These are phyloP conservation scores for Steinernema carpocapsae DNA, from an alignment of 2,888 invertebrate genomes.

Conservation along the genomic window DNA sequence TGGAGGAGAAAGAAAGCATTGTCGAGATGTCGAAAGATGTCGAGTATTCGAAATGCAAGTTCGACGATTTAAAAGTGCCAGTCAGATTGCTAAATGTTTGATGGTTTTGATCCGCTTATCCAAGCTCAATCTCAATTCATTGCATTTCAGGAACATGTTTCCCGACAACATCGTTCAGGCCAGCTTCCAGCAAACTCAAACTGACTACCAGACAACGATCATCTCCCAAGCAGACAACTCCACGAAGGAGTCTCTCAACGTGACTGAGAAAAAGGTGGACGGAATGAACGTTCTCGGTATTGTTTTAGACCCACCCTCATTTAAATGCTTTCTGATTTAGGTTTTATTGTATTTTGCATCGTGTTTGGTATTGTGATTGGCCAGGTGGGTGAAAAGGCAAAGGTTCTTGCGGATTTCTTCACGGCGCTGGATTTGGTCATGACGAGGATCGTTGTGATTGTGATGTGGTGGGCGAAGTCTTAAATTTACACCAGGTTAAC, in stretches of 20 bases:
- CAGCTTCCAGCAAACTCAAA: slow-evolving; percentile 73
- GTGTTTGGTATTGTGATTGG: slow-evolving; percentile 86
- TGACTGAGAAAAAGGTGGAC: slow-evolving; percentile 70
- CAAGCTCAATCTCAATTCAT: not conserved
- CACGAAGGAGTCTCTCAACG: slow-evolving; percentile 27
- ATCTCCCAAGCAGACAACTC: slow-evolving; percentile 36
- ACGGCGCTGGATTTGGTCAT: slow-evolving; percentile 85
- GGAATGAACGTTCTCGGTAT: slow-evolving; percentile 77
- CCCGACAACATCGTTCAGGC: slow-evolving; percentile 89
- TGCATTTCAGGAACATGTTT: slow-evolving; percentile 43
- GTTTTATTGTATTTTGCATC: slow-evolving; percentile 77
- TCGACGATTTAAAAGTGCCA: too few species aligned
- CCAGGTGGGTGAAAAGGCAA: slow-evolving; percentile 82
- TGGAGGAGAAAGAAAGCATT: too few species aligned
- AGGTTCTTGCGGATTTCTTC: slow-evolving; percentile 73
- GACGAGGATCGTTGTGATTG: slow-evolving; percentile 86
- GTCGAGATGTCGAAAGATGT: too few species aligned
- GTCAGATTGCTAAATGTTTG: not conserved
- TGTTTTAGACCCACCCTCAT: too few species aligned
- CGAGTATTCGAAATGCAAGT: too few species aligned
- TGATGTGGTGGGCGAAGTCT: slow-evolving; percentile 79
- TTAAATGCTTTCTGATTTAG: too few species aligned
- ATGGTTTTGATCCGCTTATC: not conserved
- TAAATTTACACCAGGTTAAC: not conserved
- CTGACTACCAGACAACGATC: slow-evolving; percentile 44